These are phyloP conservation scores for Akabosia matsudoensis DNA, from an alignment of 1,140 invertebrate species.

Conservation along the genomic window DNA sequence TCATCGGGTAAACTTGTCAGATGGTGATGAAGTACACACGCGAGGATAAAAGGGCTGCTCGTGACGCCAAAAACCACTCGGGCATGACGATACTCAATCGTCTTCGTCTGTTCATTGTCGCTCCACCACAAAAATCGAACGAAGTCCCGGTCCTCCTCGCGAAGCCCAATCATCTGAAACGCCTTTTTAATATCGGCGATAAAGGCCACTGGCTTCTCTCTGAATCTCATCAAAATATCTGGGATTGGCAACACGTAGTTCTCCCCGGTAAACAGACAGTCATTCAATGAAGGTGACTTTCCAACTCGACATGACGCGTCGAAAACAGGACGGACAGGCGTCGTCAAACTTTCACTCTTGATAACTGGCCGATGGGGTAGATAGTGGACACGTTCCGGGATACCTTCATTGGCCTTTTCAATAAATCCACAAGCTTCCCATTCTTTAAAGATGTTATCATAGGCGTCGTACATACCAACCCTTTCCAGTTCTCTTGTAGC, in stretches of 20 bases:
- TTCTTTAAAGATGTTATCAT: conserved; percentile 29
- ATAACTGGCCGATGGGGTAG: conserved; percentile 31
- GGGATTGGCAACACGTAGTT: conserved; percentile 49
- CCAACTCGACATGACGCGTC: conserved; percentile 44
- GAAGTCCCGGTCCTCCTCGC: conserved; percentile 43
- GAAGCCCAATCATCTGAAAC: conserved; percentile 51
- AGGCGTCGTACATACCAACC: neutral
- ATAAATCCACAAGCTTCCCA: conserved; percentile 46
- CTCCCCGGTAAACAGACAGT: conserved; percentile 49
- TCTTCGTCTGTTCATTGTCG: conserved; percentile 2
- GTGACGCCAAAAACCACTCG: conserved; percentile 34
- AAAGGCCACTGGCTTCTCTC: conserved; percentile 48
- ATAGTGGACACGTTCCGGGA: conserved; percentile 10
- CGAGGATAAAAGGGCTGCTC: conserved; percentile 30
- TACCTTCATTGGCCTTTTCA: neutral
- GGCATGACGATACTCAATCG: conserved; percentile 21
- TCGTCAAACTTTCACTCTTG: conserved; percentile 32
- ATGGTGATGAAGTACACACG: neutral
- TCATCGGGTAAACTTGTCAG: neutral
- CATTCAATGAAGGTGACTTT: conserved; percentile 49
- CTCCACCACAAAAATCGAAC: conserved; percentile 29
- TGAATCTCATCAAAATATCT: conserved; percentile 50
- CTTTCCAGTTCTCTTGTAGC: conserved; percentile 27
- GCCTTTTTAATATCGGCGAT: conserved; percentile 52
- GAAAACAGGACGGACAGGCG: conserved; percentile 47